Evolutionary conservation across 2,797 vertebrate species (phyloP).

Genomic region (Mormyrops attenuatus): DNA sequence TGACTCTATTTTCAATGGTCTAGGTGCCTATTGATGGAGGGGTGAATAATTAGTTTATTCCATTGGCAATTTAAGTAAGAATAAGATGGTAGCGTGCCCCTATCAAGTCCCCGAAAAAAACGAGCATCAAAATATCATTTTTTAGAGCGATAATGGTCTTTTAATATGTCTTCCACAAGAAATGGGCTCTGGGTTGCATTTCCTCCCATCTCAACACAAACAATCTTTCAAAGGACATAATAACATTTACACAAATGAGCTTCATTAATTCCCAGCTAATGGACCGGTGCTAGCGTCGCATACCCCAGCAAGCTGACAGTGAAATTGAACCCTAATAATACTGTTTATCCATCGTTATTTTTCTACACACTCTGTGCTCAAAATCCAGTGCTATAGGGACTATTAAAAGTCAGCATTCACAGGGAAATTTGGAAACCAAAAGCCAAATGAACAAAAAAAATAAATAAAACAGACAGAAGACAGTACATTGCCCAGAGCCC

Average conservation of each 20-base stretch:
- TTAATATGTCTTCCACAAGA: slow-evolving; percentile 86
- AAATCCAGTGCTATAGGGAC: not conserved
- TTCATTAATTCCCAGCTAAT: slow-evolving; percentile 86
- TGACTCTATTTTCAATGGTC: slow-evolving; percentile 82
- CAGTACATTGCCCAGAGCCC: not conserved
- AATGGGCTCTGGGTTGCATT: slow-evolving; percentile 82
- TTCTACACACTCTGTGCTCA: not conserved
- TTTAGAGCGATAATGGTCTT: slow-evolving; percentile 87
- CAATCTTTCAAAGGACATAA: slow-evolving; percentile 79
- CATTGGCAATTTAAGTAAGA: slow-evolving; percentile 80
- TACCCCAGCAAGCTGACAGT: slow-evolving; percentile 32
- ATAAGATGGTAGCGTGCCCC: slow-evolving; percentile 84
- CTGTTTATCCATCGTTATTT: not conserved
- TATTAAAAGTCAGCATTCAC: not conserved
- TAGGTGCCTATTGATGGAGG: slow-evolving; percentile 78
- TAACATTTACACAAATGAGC: slow-evolving; percentile 84
- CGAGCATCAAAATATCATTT: slow-evolving; percentile 95
- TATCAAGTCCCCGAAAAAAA: slow-evolving; percentile 91
- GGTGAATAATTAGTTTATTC: slow-evolving; percentile 91
- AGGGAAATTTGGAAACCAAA: not conserved
- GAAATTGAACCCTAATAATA: not conserved
- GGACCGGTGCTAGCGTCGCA: slow-evolving; percentile 80
- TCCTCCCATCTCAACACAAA: slow-evolving; percentile 77
- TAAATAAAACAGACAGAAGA: not conserved
- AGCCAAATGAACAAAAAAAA: not conserved